Evolutionary conservation across 2,797 vertebrate species (phyloP), one percentile per base, ranked within the genome.

Genomic region (Rhadinocentrus ornatus): DNA sequence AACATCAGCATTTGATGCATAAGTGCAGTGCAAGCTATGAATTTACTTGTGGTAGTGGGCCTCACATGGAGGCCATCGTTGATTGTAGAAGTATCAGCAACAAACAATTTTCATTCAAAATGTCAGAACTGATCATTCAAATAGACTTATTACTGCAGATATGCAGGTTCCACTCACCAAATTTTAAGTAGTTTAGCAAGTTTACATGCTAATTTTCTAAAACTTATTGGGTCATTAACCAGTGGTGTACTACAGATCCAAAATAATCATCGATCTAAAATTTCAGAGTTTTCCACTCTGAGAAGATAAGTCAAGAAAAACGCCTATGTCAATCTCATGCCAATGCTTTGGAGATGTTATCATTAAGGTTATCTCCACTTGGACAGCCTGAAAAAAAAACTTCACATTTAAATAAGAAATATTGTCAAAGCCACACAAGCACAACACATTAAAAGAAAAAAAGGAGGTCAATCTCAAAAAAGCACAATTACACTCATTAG

Each of bases 401-500:
- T 60, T 44, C 54, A 32, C 29, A 39, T 11, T n/a, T 29, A 2
- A 59, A 15, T 46, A 15, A 24, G 11, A 24, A 37, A 73, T 22
- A 54, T 27, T 65, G 56, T 34, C 27, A 58, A 76, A 52, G 26
- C 20, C 8, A 27, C 58, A 31, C 22, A 13, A 12, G 37, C 24
- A 34, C 2, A 66, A 39, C 34, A 22, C 41, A 71, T 54, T 27
- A 1, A 9, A 12, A 60, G 37, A 57, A 16, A 8, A 13, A 18
- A 69, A 53, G 58, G 73, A 75, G 74, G 72, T 75, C 70, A 54
- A 31, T 29, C 39, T 57, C 35, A 8, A 66, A 58, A 73, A 71
- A 74, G n/a, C 63, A 60, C 56, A 58, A 66, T 81, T 52, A 67
- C 66, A 57, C 71, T 82, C 75, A 80, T 86, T 78, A 81, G 71